These are phyloP conservation scores for Coptotermes formosanus DNA, from an alignment of 1,140 invertebrate species.

Conservation along the genomic window DNA sequence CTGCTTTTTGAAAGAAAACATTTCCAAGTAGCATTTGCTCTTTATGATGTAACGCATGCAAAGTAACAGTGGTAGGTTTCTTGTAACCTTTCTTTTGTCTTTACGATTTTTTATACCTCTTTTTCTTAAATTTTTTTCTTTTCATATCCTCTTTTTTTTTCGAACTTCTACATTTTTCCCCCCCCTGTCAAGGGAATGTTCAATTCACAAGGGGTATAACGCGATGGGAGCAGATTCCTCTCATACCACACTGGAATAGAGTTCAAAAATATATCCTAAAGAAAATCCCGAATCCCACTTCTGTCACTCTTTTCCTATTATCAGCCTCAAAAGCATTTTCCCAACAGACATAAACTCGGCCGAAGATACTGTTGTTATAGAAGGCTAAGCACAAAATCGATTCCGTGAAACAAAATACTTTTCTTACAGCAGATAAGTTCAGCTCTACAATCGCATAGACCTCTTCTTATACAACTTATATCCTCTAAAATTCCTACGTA, in stretches of 20 bases:
- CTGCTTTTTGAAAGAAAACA: background rate
- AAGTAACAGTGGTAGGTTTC: background rate
- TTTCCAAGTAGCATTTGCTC: background rate
- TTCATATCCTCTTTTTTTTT: background rate
- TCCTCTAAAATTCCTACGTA: too few relatives aligned
- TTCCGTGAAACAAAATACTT: too few relatives aligned
- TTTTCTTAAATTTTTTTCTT: background rate
- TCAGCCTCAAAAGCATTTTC: background rate
- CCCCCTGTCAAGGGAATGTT: background rate
- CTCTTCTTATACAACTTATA: too few relatives aligned
- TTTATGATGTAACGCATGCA: conserved; percentile 11
- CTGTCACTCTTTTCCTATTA: conserved; percentile 2
- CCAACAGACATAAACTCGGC: background rate
- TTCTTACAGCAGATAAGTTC: too few relatives aligned
- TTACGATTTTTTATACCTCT: conserved; percentile 6
- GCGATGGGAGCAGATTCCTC: background rate
- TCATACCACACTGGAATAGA: background rate
- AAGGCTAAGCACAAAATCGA: too few relatives aligned
- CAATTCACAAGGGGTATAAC: background rate
- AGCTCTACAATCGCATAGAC: too few relatives aligned
- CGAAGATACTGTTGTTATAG: too few relatives aligned
- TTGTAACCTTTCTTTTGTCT: background rate
- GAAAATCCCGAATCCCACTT: background rate
- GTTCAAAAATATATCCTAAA: background rate
- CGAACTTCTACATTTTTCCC: background rate